phyloP scores from a whole-genome alignment of 2,113 vertebrate species.

The Lepidothrix coronata region DNA sequence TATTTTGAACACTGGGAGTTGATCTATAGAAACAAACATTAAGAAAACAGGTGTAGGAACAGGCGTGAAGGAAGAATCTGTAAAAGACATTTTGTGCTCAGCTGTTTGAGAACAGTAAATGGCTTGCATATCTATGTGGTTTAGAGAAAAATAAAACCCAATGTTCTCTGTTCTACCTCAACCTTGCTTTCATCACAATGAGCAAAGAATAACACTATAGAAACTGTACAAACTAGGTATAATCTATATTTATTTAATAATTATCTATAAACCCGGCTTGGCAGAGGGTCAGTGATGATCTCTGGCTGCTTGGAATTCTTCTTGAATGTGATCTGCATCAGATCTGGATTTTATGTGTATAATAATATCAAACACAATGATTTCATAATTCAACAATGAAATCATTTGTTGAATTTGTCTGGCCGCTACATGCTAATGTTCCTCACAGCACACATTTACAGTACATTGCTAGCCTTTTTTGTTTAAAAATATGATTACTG shows the following conservation, averaged over 20 bases:
- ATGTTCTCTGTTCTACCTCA: background rate
- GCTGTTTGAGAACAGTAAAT: background rate
- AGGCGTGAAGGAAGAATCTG: background rate
- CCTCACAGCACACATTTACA: background rate
- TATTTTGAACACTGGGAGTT: background rate
- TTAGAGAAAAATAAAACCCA: background rate
- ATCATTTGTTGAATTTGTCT: background rate
- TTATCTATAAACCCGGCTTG: background rate
- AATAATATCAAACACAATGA: background rate
- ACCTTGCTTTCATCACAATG: background rate
- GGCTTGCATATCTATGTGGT: background rate
- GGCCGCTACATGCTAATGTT: background rate
- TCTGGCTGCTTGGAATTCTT: conserved; percentile 4
- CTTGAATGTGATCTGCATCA: background rate
- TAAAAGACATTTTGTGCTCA: background rate
- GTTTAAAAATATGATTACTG: conserved; percentile 45
- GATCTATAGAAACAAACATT: background rate
- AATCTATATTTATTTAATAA: background rate
- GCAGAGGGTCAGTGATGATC: background rate
- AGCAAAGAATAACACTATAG: background rate
- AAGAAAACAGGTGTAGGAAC: background rate
- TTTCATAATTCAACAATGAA: conserved; percentile 14
- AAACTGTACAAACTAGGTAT: background rate
- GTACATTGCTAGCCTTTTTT: background rate
- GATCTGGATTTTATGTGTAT: background rate